These are phyloP conservation scores for Galleria mellonella DNA, from an alignment of 1,140 invertebrate species.

Conservation along the genomic window DNA sequence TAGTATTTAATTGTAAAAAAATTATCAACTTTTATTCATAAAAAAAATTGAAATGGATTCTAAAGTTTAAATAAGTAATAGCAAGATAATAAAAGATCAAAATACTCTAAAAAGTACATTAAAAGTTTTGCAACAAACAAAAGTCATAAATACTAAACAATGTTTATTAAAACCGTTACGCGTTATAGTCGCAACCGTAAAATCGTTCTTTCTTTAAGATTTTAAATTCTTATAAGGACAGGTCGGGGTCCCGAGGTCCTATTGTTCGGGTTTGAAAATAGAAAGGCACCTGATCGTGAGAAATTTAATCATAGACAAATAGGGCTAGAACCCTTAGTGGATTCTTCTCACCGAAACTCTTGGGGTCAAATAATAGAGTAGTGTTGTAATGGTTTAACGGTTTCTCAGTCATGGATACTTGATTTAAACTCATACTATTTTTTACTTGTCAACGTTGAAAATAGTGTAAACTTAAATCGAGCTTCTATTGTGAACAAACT, in stretches of 20 bases:
- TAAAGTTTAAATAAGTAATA: not conserved
- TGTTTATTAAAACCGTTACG: slow-evolving; percentile 8
- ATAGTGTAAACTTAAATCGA: not conserved
- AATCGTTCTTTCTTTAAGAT: slow-evolving; percentile 10
- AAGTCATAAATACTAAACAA: not conserved
- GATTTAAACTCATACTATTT: slow-evolving; percentile 6
- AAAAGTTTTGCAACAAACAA: not conserved
- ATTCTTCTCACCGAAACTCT: slow-evolving; percentile 15
- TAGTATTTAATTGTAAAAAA: no score
- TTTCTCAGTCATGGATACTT: slow-evolving; percentile 15
- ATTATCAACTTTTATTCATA: no score
- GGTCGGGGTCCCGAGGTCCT: slow-evolving; percentile 15
- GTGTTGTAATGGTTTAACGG: slow-evolving; percentile 36
- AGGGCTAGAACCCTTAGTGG: slow-evolving; percentile 7
- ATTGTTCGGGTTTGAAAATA: slow-evolving; percentile 22
- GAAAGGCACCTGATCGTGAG: slow-evolving; percentile 46
- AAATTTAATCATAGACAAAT: slow-evolving; percentile 20
- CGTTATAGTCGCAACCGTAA: slow-evolving; percentile 8
- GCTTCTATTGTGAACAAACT: slow-evolving; percentile 3
- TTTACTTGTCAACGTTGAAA: slow-evolving; percentile 8
- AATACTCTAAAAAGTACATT: not conserved
- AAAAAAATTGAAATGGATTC: no score
- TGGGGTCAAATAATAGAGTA: slow-evolving; percentile 16
- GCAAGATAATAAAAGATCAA: not conserved
- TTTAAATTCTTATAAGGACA: slow-evolving; percentile 19